A percentile compares a stretch with the other conserved stretches of the same genome.
Evolutionary conservation across 1,140 invertebrate species (phyloP).

Genomic region (Papilio polytes): DNA sequence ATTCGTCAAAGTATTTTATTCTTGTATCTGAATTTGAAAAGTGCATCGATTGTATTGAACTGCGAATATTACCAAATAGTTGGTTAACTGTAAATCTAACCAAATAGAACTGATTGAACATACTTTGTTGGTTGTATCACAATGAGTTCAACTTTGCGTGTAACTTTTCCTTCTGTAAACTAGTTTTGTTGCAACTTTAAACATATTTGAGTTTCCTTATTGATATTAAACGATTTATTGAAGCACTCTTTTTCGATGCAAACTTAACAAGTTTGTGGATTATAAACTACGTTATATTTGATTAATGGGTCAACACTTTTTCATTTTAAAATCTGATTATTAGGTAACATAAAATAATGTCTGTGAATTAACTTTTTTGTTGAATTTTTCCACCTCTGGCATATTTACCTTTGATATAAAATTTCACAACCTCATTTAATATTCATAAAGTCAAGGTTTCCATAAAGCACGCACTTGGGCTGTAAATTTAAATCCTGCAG

Average conservation of each 20-base stretch:
- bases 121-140: not conserved
- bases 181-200: constrained; percentile 7
- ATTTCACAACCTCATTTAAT: constrained; percentile 23
- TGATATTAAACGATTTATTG: constrained; percentile 24
- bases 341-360: not conserved
- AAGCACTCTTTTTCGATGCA: not conserved
- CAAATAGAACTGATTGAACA: not conserved
- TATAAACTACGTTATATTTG: not conserved
- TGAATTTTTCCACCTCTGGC: not conserved
- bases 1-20: not conserved
- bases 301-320: too few species aligned
- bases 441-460: constrained; percentile 28
- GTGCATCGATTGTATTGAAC: not conserved
- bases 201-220: constrained; percentile 13
- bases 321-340: too few species aligned
- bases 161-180: not conserved
- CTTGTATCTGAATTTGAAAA: not conserved
- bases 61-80: not conserved
- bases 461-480: constrained; percentile 20
- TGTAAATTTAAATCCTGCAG: constrained; percentile 26
- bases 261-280: constrained; percentile 6
- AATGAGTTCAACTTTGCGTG: not conserved
- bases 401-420: constrained; percentile 3
- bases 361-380: not conserved
- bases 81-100: not conserved